Evolutionary conservation across 37 sponge, comb jelly and placozoan genomes (phyloP), one percentile per base, ranked within the genome.

Genomic region (Hexactinellida sp.): DNA sequence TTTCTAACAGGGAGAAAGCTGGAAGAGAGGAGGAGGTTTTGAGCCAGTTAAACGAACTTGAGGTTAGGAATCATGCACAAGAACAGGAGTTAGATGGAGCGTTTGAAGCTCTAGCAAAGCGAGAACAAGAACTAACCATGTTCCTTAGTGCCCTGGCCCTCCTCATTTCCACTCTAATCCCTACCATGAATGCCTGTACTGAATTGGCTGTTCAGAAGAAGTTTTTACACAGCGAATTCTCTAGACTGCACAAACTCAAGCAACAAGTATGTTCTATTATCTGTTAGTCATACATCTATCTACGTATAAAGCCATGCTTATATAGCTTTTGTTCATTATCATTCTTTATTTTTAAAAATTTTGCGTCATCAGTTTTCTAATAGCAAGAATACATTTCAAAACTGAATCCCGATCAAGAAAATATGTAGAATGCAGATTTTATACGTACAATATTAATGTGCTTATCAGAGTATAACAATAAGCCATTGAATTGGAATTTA

Each of bases 21-120:
- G 76, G 76, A n/a, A 63, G 5, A 23, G 76, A 63, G 13, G 76
- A 63, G 13, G 76, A 63, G 30, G 5, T 32, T 10, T 3, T 32
- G 76, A 63, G 3, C 34, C 25, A 28, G 30, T n/a, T 63, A 10
- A 63, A 63, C 76, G 76, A 63, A n/a, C 30, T 63, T 21, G 76
- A 63, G 13, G 19, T 3, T 21, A 23, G 76, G 34, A 63, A 3
- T n/a, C 3, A 3, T n/a, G 25, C 76, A 32, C 76, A 63, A 28
- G 76, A 63, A 63, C 76, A 63, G 34, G 76, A 63, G 34, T 63
- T 63, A 63, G 76, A 63, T n/a, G 5, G 76, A 63, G 76, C 76
- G 3, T 63, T 63, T n/a, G 76, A 63, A 63, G 30, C 76, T 23
- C 76, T 63, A 5, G 76, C 76, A n/a, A 63, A 63, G 34, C 76